Base-by-base conservation (phyloP, 1,140 invertebrate species). In the Aphaenogaster rudis region DNA sequence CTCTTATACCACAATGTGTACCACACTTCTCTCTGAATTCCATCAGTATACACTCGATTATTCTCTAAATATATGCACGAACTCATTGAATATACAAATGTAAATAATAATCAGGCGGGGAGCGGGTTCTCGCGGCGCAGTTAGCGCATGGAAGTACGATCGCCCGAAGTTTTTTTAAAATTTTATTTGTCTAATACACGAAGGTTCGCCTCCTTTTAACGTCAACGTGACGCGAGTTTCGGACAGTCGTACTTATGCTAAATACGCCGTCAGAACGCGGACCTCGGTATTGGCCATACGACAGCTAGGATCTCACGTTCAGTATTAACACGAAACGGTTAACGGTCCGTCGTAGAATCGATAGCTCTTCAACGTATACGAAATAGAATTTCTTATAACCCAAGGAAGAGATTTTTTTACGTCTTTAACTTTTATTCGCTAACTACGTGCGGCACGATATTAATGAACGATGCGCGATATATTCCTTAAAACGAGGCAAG, bases 361-460 rank as follows among this genome's bases (percentile, higher is more conserved):
- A 42, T 17, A 39, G 39, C 15, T 45, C 9, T 28, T 39, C 42
- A 59, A 57, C 21, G 21, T 45, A 45, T 71, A 57, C 45, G 59
- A 81, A 81, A 72, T 57, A 57, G 21, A 76, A 84, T 15, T 39
- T 52, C 50, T 80, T 36, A 36, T 42, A 42, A 82, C 21, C 7
- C 15, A 42, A 61, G 54, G 45, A 61, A 82, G 17, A 82, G 67
- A 82, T 21, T 59, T 45, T 45, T 45, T 71, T 28, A 54, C 28
- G 13, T 33, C 42, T 82, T 48, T 28, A 45, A 50, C 21, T 59
- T 59, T 59, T 45, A 61, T 82, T 74, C 17, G 79, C 66, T 42
- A 80, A 54, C 39, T 82, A 82, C 42, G 69, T 61, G 80, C 79
- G 67, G 28, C 67, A 81, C 64, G 79, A 45, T 72, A 48, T 42